Conservation (phyloP, 2,888 invertebrate genomes). For the Phengaris arion region DNA sequence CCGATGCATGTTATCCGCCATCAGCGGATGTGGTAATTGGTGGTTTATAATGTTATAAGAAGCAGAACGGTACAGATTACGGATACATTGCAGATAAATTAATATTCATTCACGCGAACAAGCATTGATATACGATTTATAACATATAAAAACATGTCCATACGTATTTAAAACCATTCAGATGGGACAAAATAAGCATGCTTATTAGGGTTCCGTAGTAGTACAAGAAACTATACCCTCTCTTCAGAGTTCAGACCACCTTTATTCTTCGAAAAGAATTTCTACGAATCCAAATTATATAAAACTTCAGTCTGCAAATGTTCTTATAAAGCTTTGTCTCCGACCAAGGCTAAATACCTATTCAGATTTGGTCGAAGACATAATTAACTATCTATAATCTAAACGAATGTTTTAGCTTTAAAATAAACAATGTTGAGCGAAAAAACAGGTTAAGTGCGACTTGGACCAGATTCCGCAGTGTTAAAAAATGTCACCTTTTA, state of each 20-base stretch:
- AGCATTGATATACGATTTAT: too few relatives aligned
- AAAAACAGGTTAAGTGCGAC: not conserved
- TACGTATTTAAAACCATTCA: too few relatives aligned
- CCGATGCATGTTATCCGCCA: constrained; percentile 3
- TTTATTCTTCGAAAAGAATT: not conserved
- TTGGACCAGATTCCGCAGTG: not conserved
- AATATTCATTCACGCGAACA: too few relatives aligned
- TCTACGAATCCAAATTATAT: not conserved
- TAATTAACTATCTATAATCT: not conserved
- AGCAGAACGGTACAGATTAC: not conserved
- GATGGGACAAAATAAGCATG: too few relatives aligned
- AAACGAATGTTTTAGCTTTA: not conserved
- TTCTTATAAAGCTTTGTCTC: not conserved
- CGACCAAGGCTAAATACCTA: not conserved
- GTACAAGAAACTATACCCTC: not conserved
- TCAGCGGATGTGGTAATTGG: not conserved
- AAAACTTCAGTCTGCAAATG: not conserved
- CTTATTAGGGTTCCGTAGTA: too few relatives aligned
- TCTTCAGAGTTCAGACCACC: not conserved
- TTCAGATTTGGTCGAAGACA: not conserved
- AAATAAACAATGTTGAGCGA: not conserved
- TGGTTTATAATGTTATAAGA: not conserved
- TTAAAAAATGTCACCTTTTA: not conserved
- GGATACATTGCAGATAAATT: not conserved
- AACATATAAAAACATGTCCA: too few relatives aligned